Base-by-base conservation (phyloP, 2,888 invertebrate species). In the Azorinus chamasolen region DNA sequence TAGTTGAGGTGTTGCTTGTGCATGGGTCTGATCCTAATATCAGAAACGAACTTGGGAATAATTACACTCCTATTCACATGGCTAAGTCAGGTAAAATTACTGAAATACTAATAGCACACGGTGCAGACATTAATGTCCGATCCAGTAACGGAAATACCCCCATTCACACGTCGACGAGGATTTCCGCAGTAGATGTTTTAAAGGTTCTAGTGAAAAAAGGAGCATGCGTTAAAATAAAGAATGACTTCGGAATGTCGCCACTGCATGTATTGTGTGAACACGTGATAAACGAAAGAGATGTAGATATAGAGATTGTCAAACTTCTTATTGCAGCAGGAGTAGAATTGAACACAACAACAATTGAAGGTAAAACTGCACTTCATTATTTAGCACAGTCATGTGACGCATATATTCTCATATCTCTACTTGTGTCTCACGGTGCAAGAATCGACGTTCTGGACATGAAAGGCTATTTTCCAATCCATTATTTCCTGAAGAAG, bases 251-350 rank as follows among this genome's bases (percentile, higher is more conserved):
- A 2, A 54, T 46, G 8, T 24, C 54, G 22, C 22, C 69, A 24
- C 48, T 69, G n/a, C 69, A 69, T 37, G 8, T 69, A 14, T 37
- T 43, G 32, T 62, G 69, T 24, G 27, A 54, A 32, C 43, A 27
- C 24, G 32, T 27, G 6, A n/a, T 43, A 46, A 12, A 45, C 3
- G n/a, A 45, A 18, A 27, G 20, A 4, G 25, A n/a, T 16, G 16
- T 24, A 20, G 18, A 24, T 18, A 24, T 27, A 5, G 32, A 25
- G 18, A 16, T 45, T 10, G 32, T 46, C 18, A 8, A 27, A 41
- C 16, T 61, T 5, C 55, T 69, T 16, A 43, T 69, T 14, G 24
- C 43, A 10, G 8, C 53, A 22, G 54, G 54, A 10, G 69, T 61
- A 10, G 39, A 69, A 24, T 24, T 69, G 4, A 61, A 61, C 22